phyloP scores from a whole-genome alignment of 2,888 invertebrate genomes.

The Dioctria linearis region DNA sequence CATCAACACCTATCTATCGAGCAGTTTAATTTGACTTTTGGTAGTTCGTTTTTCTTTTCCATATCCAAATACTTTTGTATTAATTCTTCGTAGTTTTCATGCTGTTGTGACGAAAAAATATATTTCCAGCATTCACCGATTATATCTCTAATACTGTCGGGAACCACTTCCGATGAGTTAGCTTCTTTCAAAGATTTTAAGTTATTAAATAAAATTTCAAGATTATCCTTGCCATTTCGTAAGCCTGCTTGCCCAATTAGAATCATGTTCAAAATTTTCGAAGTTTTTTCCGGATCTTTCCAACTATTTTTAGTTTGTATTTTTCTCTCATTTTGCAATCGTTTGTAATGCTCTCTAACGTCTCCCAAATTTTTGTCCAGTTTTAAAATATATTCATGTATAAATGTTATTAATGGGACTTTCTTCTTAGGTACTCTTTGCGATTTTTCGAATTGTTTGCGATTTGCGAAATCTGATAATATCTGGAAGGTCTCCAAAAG shows the following conservation, averaged over 20 bases:
- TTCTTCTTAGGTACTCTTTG: conserved; percentile 66
- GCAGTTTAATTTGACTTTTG: conserved; percentile 64
- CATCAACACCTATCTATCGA: conserved; percentile 62
- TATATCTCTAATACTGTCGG: no score
- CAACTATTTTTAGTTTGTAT: conserved; percentile 69
- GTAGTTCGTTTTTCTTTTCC: conserved; percentile 64
- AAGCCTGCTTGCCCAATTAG: conserved; percentile 76
- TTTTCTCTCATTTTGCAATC: no score
- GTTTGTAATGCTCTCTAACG: no score
- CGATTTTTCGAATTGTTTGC: conserved; percentile 62
- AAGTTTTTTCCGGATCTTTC: conserved; percentile 71
- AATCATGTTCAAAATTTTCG: conserved; percentile 74
- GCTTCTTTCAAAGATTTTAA: conserved; percentile 66
- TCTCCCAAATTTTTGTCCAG: no score
- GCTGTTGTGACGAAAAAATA: conserved; percentile 72
- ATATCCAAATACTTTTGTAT: conserved; percentile 64
- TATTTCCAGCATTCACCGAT: conserved; percentile 73
- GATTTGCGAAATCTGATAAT: conserved; percentile 62
- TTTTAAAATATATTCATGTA: conserved; percentile 66
- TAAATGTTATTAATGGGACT: conserved; percentile 66
- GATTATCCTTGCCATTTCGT: conserved; percentile 72
- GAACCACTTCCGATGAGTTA: conserved; percentile 71
- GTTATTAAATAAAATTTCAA: conserved; percentile 70
- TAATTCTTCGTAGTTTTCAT: conserved; percentile 66
- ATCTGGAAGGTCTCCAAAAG: conserved; percentile 70